A percentile compares a stretch with the other conserved stretches of the same genome.
phyloP scores from a whole-genome alignment of 1,140 invertebrate species.

The Solen grandis region DNA sequence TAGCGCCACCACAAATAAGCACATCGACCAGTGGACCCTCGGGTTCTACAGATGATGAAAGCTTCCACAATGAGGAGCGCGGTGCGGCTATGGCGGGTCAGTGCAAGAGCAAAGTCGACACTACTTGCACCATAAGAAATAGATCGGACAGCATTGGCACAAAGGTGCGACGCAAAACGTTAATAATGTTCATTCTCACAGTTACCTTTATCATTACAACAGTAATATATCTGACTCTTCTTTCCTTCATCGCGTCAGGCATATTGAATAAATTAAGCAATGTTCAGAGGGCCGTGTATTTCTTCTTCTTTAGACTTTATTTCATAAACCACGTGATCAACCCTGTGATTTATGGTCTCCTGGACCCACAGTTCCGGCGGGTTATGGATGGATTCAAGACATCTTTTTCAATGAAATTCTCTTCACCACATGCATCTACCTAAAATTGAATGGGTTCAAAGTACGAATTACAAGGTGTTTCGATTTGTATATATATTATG shows the following conservation, averaged over 20 bases:
- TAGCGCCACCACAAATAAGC: not conserved
- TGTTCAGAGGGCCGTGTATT: slow-evolving; percentile 14
- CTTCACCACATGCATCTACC: no score
- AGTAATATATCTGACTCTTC: slow-evolving; percentile 14
- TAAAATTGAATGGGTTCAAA: no score
- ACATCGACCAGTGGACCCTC: not conserved
- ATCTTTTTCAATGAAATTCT: not conserved
- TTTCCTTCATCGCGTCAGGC: slow-evolving; percentile 1
- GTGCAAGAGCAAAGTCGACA: not conserved
- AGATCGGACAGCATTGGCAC: not conserved
- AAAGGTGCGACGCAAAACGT: slow-evolving; percentile 5
- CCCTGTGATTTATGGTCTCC: slow-evolving; percentile 14
- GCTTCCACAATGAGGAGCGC: not conserved
- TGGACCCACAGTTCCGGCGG: slow-evolving; percentile 34
- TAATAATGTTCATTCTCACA: slow-evolving; percentile 31
- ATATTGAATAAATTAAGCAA: slow-evolving; percentile 18
- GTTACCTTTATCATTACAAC: slow-evolving; percentile 25
- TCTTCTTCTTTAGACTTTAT: slow-evolving; percentile 39
- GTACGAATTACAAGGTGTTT: no score
- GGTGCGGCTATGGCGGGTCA: no score
- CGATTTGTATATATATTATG: no score
- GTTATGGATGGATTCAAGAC: not conserved
- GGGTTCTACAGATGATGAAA: not conserved
- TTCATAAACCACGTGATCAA: slow-evolving; percentile 49
- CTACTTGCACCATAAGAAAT: not conserved